Conservation (phyloP, 2,888 invertebrate species). For the Cephonodes hylas region DNA sequence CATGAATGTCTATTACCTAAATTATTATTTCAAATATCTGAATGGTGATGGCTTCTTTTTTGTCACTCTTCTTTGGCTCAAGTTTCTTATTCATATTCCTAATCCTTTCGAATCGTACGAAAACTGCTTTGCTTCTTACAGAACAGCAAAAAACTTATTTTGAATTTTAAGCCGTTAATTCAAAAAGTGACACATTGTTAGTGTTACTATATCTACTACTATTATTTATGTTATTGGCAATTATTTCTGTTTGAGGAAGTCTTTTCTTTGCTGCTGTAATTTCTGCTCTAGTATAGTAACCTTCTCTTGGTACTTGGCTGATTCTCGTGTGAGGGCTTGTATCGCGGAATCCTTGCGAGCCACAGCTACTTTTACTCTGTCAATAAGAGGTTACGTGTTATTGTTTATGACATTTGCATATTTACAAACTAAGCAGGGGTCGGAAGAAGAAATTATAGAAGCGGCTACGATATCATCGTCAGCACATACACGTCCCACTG, state of each 20-base stretch:
- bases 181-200: background rate
- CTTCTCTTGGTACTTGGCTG: slow-evolving; percentile 85
- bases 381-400: background rate
- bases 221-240: background rate
- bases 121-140: no score
- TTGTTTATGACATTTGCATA: background rate
- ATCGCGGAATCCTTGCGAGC: slow-evolving; percentile 90
- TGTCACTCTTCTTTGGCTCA: no score
- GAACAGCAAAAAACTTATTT: no score
- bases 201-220: background rate
- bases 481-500: no score
- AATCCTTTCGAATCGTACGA: no score
- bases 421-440: background rate
- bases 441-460: no score
- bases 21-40: no score
- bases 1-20: no score
- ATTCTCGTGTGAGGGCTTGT: slow-evolving; percentile 86
- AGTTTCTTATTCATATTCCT: no score
- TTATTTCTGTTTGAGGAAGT: slow-evolving; percentile 79
- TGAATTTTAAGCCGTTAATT: no score
- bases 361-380: slow-evolving; percentile 89
- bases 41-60: no score
- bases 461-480: background rate
- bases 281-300: slow-evolving; percentile 89
- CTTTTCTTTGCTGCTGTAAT: slow-evolving; percentile 88